Conservation (phyloP, 2,888 invertebrate genomes). For the Scrobipalpa costella region DNA sequence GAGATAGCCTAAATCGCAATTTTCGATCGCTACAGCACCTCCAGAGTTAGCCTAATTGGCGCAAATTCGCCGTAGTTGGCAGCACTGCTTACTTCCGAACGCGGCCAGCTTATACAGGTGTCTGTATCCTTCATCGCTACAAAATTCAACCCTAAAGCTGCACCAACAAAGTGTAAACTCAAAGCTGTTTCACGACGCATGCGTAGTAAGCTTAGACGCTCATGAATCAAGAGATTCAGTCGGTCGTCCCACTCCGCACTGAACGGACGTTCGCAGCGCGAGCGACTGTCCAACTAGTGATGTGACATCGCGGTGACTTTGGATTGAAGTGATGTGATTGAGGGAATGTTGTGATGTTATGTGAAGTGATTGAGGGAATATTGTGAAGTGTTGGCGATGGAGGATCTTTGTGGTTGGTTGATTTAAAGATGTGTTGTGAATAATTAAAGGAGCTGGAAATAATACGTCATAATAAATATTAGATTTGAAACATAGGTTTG, state of each 20-base stretch:
- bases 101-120: constrained; percentile 56
- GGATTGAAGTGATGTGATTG: constrained; percentile 23
- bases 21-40: too few species aligned
- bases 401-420: not conserved
- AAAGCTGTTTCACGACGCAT: constrained; percentile 43
- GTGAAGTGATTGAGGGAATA: constrained; percentile 19
- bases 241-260: constrained; percentile 50
- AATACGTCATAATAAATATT: too few species aligned
- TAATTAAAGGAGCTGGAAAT: too few species aligned
- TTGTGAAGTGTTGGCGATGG: constrained; percentile 1
- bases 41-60: too few species aligned
- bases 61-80: too few species aligned
- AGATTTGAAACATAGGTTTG: not conserved
- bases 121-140: constrained; percentile 42
- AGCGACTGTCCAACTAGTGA: constrained; percentile 46
- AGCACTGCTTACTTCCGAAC: constrained; percentile 63
- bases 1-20: too few species aligned
- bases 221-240: constrained; percentile 30
- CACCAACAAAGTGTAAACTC: not conserved
- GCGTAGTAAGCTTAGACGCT: constrained; percentile 43
- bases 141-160: constrained; percentile 38
- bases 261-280: constrained; percentile 42
- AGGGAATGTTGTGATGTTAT: constrained; percentile 13
- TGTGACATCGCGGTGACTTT: constrained; percentile 40
- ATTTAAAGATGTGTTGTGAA: not conserved